Conservation (phyloP, 2,797 vertebrate species). For the Microctenopoma steveboyesi region DNA sequence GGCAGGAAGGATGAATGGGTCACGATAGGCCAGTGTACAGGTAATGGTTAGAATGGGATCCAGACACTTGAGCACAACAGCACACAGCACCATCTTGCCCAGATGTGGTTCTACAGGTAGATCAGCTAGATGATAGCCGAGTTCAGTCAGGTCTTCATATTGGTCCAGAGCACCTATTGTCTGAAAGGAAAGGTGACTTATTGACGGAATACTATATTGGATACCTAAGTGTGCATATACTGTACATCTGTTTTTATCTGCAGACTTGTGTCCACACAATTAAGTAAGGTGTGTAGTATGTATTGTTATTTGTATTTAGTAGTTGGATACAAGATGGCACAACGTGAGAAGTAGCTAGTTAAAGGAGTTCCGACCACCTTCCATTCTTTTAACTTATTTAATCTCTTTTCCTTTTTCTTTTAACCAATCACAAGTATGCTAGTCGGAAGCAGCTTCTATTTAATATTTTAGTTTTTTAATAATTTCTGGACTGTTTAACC, state of each 20-base stretch:
- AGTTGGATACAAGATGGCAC: too few relatives aligned
- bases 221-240: neutral
- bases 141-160: slow-evolving; percentile 92
- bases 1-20: slow-evolving; percentile 91
- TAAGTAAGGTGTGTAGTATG: neutral
- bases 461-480: too few relatives aligned
- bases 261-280: neutral
- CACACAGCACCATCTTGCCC: slow-evolving; percentile 97
- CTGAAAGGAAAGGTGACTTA: slow-evolving; percentile 67
- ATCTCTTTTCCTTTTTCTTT: too few relatives aligned
- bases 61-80: slow-evolving; percentile 92
- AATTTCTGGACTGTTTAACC: too few relatives aligned
- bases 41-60: slow-evolving; percentile 96
- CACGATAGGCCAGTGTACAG: slow-evolving; percentile 91
- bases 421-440: too few relatives aligned
- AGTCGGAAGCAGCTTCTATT: too few relatives aligned
- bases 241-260: neutral
- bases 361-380: too few relatives aligned
- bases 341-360: too few relatives aligned
- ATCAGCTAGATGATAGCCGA: slow-evolving; percentile 94
- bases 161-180: slow-evolving; percentile 93
- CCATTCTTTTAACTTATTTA: too few relatives aligned
- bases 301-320: too few relatives aligned
- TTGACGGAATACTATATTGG: neutral
- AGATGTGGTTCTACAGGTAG: slow-evolving; percentile 94